Evolutionary conservation across 2,113 vertebrate species (phyloP).

Genomic region (Caretta caretta): DNA sequence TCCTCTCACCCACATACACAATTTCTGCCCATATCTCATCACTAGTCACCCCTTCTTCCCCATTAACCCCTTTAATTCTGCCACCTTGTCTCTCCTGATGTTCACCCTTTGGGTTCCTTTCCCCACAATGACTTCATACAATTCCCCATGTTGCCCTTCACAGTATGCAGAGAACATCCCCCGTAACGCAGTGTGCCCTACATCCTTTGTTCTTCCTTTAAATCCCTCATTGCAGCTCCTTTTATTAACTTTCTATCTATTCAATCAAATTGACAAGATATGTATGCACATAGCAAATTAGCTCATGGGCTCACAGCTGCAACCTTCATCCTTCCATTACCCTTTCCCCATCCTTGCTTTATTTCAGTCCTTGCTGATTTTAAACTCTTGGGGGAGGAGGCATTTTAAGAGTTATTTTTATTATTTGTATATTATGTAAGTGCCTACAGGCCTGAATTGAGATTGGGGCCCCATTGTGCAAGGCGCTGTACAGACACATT

Average conservation of each 20-base stretch:
- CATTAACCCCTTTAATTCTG: neutral
- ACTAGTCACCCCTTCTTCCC: neutral
- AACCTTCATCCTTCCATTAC: neutral
- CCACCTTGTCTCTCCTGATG: neutral
- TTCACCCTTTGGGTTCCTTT: neutral
- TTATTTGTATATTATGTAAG: neutral
- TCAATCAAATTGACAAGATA: neutral
- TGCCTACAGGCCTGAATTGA: neutral
- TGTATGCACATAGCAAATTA: neutral
- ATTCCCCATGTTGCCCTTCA: neutral
- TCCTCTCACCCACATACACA: neutral
- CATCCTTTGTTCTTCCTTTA: neutral
- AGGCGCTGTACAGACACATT: neutral
- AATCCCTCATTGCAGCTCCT: neutral
- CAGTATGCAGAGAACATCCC: neutral
- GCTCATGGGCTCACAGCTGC: neutral
- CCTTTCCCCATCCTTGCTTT: neutral
- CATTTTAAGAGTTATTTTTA: neutral
- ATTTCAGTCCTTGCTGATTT: slow-evolving; percentile 25
- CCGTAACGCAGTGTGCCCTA: neutral
- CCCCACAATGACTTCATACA: neutral
- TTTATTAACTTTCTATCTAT: slow-evolving; percentile 7
- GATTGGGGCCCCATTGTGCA: neutral
- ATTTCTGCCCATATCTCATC: neutral
- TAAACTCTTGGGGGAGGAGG: slow-evolving; percentile 18